Percentiles rank a stretch among this genome's conserved stretches.
These are phyloP conservation scores for Dunckerocampus dactyliophorus DNA, from an alignment of 2,113 vertebrate genomes.

Conservation along the genomic window DNA sequence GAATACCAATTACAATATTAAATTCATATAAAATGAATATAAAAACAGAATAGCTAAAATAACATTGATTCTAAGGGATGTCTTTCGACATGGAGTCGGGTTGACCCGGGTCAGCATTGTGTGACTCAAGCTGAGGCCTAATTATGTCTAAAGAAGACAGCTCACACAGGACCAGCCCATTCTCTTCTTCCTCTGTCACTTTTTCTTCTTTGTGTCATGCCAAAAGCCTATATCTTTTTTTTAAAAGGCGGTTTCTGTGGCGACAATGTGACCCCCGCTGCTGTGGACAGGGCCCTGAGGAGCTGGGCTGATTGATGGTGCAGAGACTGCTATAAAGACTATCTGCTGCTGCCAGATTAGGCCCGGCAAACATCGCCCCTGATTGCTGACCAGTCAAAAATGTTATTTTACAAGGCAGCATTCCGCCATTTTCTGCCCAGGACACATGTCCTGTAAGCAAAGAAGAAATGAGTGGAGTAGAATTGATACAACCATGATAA, in stretches of 20 bases:
- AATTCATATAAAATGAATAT: too few species aligned
- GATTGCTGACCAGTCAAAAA: constrained; percentile 42
- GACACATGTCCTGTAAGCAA: constrained; percentile 6
- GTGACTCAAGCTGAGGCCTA: constrained; percentile 14
- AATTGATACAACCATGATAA: background rate
- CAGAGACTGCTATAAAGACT: constrained; percentile 69
- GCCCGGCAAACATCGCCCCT: constrained; percentile 66
- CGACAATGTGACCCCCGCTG: constrained; percentile 69
- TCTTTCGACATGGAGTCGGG: background rate
- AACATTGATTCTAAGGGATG: background rate
- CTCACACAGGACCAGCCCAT: constrained; percentile 6
- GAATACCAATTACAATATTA: background rate
- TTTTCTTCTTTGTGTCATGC: constrained; percentile 55
- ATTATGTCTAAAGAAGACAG: constrained; percentile 23
- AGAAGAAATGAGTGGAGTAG: background rate
- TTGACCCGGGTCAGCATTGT: constrained; percentile 34
- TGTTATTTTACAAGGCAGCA: constrained; percentile 44
- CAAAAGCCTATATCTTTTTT: constrained; percentile 58
- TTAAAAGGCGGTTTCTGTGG: constrained; percentile 72
- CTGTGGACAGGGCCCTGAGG: constrained; percentile 42
- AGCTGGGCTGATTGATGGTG: constrained; percentile 73
- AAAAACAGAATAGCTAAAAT: background rate
- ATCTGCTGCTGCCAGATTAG: constrained; percentile 78
- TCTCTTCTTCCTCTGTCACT: constrained; percentile 27
- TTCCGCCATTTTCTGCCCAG: constrained; percentile 41